Percentiles rank a stretch among this genome's conserved stretches.
Conservation (phyloP, 2,797 vertebrate species). For the Acanthis flammea region DNA sequence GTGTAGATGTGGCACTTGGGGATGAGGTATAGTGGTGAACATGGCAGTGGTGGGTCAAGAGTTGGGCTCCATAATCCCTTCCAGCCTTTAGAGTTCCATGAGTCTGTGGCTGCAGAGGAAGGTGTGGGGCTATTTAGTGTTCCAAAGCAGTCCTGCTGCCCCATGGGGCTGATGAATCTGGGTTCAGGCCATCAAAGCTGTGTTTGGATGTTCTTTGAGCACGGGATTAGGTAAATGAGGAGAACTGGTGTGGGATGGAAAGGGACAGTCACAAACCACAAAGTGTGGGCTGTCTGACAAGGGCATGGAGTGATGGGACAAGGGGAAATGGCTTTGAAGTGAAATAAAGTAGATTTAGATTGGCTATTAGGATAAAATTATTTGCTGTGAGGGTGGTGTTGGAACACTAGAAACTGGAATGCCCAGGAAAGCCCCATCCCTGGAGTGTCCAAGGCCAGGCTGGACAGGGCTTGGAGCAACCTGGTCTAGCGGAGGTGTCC, state of each 20-base stretch:
- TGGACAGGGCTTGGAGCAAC: background rate
- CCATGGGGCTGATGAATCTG: accelerated
- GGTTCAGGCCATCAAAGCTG: background rate
- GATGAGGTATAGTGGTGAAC: background rate
- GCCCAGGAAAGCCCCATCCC: background rate
- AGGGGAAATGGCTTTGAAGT: background rate
- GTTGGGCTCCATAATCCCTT: accelerated
- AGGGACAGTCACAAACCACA: background rate
- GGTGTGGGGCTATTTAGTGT: accelerated
- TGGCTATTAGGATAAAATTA: background rate
- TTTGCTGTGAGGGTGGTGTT: background rate
- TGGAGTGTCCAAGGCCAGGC: background rate
- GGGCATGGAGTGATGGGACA: background rate
- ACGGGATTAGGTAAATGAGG: background rate
- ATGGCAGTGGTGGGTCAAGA: background rate
- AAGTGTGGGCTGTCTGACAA: background rate
- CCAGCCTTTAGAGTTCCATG: background rate
- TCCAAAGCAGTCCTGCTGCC: accelerated
- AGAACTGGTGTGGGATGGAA: background rate
- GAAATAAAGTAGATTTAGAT: background rate
- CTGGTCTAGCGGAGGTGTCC: background rate
- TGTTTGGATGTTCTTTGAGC: accelerated
- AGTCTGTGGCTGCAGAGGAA: background rate
- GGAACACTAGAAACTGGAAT: background rate
- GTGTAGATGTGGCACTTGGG: background rate